Base-by-base conservation (phyloP, 2,797 vertebrate genomes). In the Phrynocephalus vlangalii region DNA sequence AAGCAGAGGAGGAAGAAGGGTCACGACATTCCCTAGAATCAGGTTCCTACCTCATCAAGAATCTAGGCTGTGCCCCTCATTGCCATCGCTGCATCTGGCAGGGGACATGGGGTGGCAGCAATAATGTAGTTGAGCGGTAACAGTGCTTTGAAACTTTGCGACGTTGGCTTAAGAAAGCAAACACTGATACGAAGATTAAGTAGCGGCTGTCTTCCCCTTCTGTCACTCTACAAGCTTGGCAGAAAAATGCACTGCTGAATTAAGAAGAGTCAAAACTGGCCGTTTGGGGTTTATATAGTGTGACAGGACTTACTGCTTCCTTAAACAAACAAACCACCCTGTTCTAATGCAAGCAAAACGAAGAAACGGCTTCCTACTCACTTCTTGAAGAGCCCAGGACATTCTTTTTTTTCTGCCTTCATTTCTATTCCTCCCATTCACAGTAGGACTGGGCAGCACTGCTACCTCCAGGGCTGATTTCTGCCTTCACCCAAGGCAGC, bases 191-290 rank as follows among this genome's bases (percentile, higher is more conserved):
- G 2, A 18, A 30, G 63, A 24, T 22, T 38, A 84, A 16, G 50
- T 28, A 79, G 84, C 0, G 83, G 66, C 60, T 52, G 38, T 75
- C 33, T 63, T 82, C 28, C 15, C 72, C 78, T 76, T 87, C 48
- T 79, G 44, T 6, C 73, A 80, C 78, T 86, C 87, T 60, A 72
- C 83, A 90, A 52, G 63, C 81, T 33, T 85, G 10, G 30, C 16
- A 66, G 26, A 87, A 87, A 73, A 18, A 30, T 75, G 6, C 52
- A 71, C 81, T 56, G 8, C 52, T 52, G 75, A n/a, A 52, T 56
- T 88, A 20, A 81, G 7, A 56, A 50, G 28, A 86, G 56, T 20
- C 86, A 85, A 81, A 33, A 72, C 77, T 22, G 50, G 18, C 26
- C 30, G 52, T n/a, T 33, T 73, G 44, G 26, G 60, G 30, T 22